phyloP scores from a whole-genome alignment of 2,113 vertebrate species.

The Scartelaos histophorus region DNA sequence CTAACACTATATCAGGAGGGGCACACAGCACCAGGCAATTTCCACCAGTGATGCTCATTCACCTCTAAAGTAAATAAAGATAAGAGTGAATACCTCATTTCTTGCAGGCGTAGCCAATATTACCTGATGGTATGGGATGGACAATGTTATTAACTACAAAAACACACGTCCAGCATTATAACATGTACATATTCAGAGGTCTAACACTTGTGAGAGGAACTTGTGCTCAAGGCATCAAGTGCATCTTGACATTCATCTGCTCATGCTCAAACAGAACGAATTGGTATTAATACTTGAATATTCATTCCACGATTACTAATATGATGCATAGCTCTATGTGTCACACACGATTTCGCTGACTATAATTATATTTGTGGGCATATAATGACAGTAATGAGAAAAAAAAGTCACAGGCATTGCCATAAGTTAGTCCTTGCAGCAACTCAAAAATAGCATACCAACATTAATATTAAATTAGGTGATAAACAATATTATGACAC shows the following conservation, averaged over 20 bases:
- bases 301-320: neutral
- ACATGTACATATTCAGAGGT: neutral
- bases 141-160: slow-evolving; percentile 7
- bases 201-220: neutral
- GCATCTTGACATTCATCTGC: neutral
- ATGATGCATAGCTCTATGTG: neutral
- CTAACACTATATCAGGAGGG: slow-evolving; percentile 41
- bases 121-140: slow-evolving; percentile 13
- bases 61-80: slow-evolving; percentile 57
- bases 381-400: too few relatives aligned
- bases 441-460: neutral
- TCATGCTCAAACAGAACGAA: neutral
- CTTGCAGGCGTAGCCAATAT: slow-evolving; percentile 13
- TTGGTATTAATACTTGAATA: neutral
- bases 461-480: neutral
- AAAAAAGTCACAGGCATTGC: neutral
- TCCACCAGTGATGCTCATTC: slow-evolving; percentile 38
- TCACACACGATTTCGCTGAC: neutral
- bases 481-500: neutral
- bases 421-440: neutral
- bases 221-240: neutral
- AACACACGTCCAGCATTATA: slow-evolving; percentile 10
- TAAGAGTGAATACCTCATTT: slow-evolving; percentile 29
- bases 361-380: neutral
- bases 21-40: slow-evolving; percentile 36